Percentiles rank a stretch among this genome's conserved stretches.
Evolutionary conservation across 2,888 invertebrate genomes (phyloP).

Genomic region (Chrysopilus asiliformis): DNA sequence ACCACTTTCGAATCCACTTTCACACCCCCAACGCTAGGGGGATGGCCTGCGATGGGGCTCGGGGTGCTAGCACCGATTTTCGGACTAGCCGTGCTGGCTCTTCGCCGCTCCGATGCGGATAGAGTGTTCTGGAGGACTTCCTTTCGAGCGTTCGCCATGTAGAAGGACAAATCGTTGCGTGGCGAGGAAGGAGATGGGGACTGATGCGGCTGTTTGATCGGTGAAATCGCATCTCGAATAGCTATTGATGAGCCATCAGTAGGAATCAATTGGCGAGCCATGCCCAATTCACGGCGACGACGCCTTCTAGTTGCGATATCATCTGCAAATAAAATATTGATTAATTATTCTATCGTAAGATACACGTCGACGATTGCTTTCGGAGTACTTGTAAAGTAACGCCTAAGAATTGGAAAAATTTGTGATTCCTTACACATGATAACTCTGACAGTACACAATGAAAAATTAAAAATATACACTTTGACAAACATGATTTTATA

Average conservation of each 20-base stretch:
- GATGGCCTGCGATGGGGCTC: constrained; percentile 18
- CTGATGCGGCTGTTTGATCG: constrained; percentile 18
- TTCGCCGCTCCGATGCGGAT: constrained; percentile 17
- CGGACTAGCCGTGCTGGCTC: constrained; percentile 21
- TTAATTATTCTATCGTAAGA: too few species aligned
- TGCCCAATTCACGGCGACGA: constrained; percentile 31
- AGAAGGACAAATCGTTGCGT: constrained; percentile 22
- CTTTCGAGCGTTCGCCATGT: constrained; percentile 25
- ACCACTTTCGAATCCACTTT: constrained; percentile 9
- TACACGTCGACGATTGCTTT: too few species aligned
- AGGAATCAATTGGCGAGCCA: constrained; percentile 29
- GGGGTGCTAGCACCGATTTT: constrained; percentile 20
- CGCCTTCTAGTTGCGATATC: constrained; percentile 31
- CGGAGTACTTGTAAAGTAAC: too few species aligned
- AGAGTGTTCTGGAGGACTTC: constrained; percentile 19
- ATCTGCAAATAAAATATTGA: constrained; percentile 28
- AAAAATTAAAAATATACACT: constrained; percentile 14
- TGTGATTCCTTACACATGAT: constrained; percentile 14
- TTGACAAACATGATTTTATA: constrained; percentile 12
- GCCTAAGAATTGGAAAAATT: too few species aligned
- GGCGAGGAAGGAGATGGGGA: constrained; percentile 10
- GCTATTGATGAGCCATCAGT: constrained; percentile 24
- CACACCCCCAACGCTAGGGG: constrained; percentile 1
- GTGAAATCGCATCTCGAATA: constrained; percentile 26
- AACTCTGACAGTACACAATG: constrained; percentile 11